Percentiles rank a stretch among this genome's conserved stretches.
phyloP scores from a whole-genome alignment of 2,888 invertebrate genomes.

The Pandemis cinnamomeana region DNA sequence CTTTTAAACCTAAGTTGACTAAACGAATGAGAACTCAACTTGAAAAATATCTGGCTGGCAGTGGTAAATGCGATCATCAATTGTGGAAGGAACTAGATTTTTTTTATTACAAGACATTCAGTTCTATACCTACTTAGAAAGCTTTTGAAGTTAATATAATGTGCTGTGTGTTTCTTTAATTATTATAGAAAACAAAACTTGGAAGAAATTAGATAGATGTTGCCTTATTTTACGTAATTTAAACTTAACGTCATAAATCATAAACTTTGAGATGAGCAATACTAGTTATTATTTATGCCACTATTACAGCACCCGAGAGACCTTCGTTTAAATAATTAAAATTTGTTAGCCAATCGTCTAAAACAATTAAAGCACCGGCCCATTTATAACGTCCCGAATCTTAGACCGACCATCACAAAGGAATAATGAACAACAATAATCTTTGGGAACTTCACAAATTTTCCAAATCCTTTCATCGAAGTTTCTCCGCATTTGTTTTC shows the following conservation, averaged over 20 bases:
- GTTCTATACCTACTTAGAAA: neutral
- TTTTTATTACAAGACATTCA: neutral
- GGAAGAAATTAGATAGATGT: too few relatives aligned
- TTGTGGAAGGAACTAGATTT: neutral
- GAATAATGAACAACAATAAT: conserved; percentile 40
- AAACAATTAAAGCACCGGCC: conserved; percentile 15
- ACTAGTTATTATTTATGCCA: neutral
- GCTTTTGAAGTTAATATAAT: too few relatives aligned
- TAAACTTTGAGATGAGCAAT: neutral
- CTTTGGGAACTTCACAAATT: conserved; percentile 46
- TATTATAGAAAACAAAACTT: too few relatives aligned
- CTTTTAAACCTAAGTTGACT: neutral
- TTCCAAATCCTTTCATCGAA: conserved; percentile 53
- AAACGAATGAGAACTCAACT: conserved; percentile 1
- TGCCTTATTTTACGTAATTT: neutral
- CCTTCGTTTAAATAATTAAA: conserved; percentile 7
- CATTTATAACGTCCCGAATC: conserved; percentile 32
- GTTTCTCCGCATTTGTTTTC: conserved; percentile 52
- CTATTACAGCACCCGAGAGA: neutral
- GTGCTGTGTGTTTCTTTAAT: too few relatives aligned
- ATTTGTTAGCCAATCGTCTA: neutral
- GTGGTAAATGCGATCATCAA: conserved; percentile 4
- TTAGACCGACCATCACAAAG: conserved; percentile 15
- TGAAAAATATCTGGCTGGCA: conserved; percentile 8
- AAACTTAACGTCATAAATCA: neutral